Evolutionary conservation across 2,113 vertebrate genomes (phyloP), one percentile per base, ranked within the genome.

Genomic region (Salvelinus fontinalis): DNA sequence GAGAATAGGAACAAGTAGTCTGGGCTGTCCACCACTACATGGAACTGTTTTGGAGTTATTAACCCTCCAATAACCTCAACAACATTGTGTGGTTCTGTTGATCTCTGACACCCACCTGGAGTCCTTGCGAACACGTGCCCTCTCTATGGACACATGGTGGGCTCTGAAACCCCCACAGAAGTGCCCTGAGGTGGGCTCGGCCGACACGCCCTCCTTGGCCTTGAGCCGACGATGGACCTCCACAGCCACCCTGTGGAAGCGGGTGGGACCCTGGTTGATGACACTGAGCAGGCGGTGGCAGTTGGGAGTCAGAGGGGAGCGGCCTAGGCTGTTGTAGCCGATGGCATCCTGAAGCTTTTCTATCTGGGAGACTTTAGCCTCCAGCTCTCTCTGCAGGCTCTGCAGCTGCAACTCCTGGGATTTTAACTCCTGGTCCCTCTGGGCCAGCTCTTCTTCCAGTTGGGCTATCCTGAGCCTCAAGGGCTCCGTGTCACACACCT

Each of bases 341-440:
- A 95, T 92, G 3, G 94, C 94, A 31, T 95, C 93, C 83, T 94
- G 92, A 24, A 95, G 90, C 76, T 95, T 95, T 76, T 93, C 90
- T 1, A 95, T 89, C 84, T 95, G 94, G 20, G 89, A 85, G 51
- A 88, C 77, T 80, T 94, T 93, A 26, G 88, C 83, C 54, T 92
- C 90, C 5, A 95, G 82, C 59, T 94, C 92, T 22, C 83, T 91
- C 78, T 89, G 91, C 48, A 95, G 89, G 7, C 83, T 76, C 67
- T 85, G 80, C 31, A 94, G 77, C 81, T 89, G 86, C 39, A 88
- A 78, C 71, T 89, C 84, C 75, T 92, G 90, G 3, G 82, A 79
- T 9, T 31, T 65, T 22, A 93, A 86, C 76, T 91, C 89, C 49
- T 86, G 81, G 59, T 93, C 87, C 20, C 91, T 82, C 29, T 13